Percentiles rank a stretch among this genome's conserved stretches.
Evolutionary conservation across 2,888 invertebrate genomes (phyloP).

Genomic region (Spodoptera exigua): DNA sequence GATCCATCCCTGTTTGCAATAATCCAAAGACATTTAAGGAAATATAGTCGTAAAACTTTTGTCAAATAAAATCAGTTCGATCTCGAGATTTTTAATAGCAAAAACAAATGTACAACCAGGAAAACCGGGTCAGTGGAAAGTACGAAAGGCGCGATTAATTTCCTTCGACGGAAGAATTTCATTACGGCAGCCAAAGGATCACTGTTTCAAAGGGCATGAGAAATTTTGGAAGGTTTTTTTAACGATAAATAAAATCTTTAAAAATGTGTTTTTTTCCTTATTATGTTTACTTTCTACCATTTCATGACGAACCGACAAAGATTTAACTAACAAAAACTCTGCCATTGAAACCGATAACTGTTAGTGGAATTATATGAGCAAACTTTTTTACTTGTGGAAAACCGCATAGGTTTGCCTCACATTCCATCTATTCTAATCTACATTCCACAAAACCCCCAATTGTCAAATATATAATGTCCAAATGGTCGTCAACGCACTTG

Average conservation of each 20-base stretch:
- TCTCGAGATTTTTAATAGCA: conserved; percentile 30
- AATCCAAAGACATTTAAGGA: conserved; percentile 1
- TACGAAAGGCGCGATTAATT: conserved; percentile 57
- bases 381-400: no score
- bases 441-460: no score
- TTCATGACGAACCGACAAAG: no score
- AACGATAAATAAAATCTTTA: conserved; percentile 10
- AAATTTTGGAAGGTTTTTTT: conserved; percentile 37
- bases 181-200: conserved; percentile 56
- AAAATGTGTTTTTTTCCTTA: conserved; percentile 25
- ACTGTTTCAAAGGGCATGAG: conserved; percentile 45
- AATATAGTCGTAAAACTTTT: conserved; percentile 39
- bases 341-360: no score
- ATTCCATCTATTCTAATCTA: no score
- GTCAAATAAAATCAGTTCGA: conserved; percentile 27
- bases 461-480: no score
- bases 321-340: no score
- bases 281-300: conserved; percentile 15
- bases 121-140: conserved; percentile 41
- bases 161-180: conserved; percentile 64
- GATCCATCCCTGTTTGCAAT: background rate
- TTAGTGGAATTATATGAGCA: no score
- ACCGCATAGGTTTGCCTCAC: conserved; percentile 3
- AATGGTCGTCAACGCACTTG: no score
- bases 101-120: conserved; percentile 30